Evolutionary conservation across 2,113 vertebrate species (phyloP).

Genomic region (Abramis brama): DNA sequence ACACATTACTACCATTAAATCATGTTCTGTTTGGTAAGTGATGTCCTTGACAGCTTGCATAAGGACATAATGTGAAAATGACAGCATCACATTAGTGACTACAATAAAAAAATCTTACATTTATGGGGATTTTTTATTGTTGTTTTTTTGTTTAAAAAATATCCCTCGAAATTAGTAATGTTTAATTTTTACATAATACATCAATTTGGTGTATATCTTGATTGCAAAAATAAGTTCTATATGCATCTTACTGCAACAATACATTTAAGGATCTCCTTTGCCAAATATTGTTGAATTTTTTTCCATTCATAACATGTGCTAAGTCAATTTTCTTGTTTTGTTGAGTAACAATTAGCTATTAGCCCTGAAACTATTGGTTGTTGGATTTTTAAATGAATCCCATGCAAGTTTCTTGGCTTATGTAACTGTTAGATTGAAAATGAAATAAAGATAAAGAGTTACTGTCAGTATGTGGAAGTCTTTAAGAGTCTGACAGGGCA

Average conservation of each 20-base stretch:
- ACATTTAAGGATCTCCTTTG: not conserved
- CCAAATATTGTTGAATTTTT: not conserved
- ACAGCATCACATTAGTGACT: not conserved
- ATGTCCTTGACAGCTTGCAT: not conserved
- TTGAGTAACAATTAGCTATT: not conserved
- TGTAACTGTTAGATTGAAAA: conserved; percentile 21
- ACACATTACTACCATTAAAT: not conserved
- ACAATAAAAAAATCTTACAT: not conserved
- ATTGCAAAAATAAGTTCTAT: too few species aligned
- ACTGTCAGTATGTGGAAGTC: not conserved
- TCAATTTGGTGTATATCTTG: too few species aligned
- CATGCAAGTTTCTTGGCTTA: not conserved
- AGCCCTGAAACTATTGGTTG: not conserved
- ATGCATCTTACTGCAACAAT: not conserved
- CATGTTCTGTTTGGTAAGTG: not conserved
- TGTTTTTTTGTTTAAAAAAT: too few species aligned
- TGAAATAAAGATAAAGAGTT: not conserved
- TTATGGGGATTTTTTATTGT: not conserved
- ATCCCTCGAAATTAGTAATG: too few species aligned
- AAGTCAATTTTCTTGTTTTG: not conserved
- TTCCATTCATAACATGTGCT: not conserved
- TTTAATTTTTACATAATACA: too few species aligned
- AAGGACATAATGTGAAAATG: not conserved
- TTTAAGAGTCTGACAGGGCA: conserved; percentile 1
- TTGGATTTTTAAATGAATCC: not conserved